Evolutionary conservation across 1,140 invertebrate genomes (phyloP).

Genomic region (Paracyclopina nana): DNA sequence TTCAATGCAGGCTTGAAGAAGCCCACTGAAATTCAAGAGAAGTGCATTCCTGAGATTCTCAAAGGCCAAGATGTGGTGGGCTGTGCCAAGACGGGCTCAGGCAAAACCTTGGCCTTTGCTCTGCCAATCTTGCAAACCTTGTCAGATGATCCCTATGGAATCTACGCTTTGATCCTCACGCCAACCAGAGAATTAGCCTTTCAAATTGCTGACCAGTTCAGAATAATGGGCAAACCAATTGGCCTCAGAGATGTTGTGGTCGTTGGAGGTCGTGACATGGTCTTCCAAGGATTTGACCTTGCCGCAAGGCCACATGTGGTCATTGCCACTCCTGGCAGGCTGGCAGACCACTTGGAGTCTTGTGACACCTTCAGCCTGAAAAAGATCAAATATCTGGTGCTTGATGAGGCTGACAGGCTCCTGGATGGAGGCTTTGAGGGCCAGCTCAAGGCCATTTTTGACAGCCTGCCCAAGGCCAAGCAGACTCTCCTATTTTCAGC

Average conservation of each 20-base stretch:
- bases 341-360: conserved; percentile 68
- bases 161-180: conserved; percentile 83
- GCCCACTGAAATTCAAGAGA: conserved; percentile 64
- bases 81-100: conserved; percentile 88
- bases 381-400: conserved; percentile 59
- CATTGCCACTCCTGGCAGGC: conserved; percentile 67
- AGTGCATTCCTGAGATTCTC: conserved; percentile 60
- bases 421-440: conserved; percentile 36
- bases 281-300: conserved; percentile 60
- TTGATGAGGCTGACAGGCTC: conserved; percentile 80
- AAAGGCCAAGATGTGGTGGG: conserved; percentile 72
- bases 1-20: conserved; percentile 22
- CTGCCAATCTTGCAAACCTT: conserved; percentile 80
- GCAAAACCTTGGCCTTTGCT: conserved; percentile 92
- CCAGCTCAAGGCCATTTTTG: conserved; percentile 53
- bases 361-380: conserved; percentile 60
- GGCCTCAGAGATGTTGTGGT: conserved; percentile 59
- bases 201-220: conserved; percentile 80
- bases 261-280: conserved; percentile 81
- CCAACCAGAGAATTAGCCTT: conserved; percentile 87
- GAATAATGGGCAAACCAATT: conserved; percentile 61
- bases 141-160: conserved; percentile 74
- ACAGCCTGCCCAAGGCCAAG: conserved; percentile 49
- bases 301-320: conserved; percentile 76
- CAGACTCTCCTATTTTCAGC: conserved; percentile 86